Base-by-base conservation (phyloP, 2,797 vertebrate species). In the Bovichtus variegatus region DNA sequence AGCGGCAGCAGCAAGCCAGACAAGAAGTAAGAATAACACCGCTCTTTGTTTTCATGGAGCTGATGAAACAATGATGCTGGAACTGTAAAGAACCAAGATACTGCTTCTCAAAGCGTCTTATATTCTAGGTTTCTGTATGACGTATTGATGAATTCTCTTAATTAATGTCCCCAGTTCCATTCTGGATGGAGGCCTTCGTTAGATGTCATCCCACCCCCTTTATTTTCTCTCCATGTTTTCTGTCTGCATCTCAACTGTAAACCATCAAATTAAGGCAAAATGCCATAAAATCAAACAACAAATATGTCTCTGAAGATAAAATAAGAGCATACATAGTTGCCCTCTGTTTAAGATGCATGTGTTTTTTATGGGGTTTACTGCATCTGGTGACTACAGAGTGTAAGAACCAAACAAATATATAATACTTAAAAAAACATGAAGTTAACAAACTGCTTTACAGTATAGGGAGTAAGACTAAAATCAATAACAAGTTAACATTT, bases 1-100 rank as follows among this genome's bases (percentile, higher is more conserved):
- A 3, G 16, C 16, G 91, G 87, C 74, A 85, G 29, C 38, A 29
- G 23, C 71, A 95, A 97, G 68, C 96, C 95, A 40, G 96, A 97
- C 69, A 97, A 97, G 93, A 96, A 92, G 93, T 94, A 36, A 67
- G 92, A 65, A 10, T 0, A n/a, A 8, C 15, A 2, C 5, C 0
- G 1, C 5, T 64, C 34, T 40, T 31, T 16, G 3, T 11, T n/a
- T 55, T 34, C 6, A 31, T 6, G 2, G 2, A 21, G 19, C 3
- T 12, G 13, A 44, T 1, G 2, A 34, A 19, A 12, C 4, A 1
- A 11, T 4, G n/a, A 50, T 1, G 21, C 19, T 3, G 47, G 29
- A 47, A 29, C 54, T 2, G 5, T 9, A 21, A 38, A 19, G 16
- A 31, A 8, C 38, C 23, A 51, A n/a, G 23, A 51, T 6, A 5